Percentiles rank a stretch among this genome's conserved stretches.
These are phyloP conservation scores for Geopemphigus sp. DNA, from an alignment of 1,140 invertebrate genomes.

Conservation along the genomic window DNA sequence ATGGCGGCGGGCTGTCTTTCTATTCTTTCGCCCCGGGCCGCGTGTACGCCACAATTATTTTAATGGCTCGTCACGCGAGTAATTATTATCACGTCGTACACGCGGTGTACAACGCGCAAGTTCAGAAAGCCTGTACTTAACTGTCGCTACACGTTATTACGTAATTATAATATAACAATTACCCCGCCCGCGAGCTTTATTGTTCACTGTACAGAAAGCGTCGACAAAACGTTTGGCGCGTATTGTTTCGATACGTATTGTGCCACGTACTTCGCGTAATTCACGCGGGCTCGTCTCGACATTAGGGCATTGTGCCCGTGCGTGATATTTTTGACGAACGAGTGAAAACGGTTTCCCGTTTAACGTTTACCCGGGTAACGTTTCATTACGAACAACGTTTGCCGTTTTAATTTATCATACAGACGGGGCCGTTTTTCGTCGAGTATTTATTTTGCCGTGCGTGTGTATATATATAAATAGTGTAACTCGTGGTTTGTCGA, in stretches of 20 bases:
- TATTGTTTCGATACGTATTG: neutral
- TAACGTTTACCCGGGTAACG: neutral
- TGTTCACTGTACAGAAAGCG: neutral
- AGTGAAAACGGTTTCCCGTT: conserved; percentile 2
- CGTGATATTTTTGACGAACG: neutral
- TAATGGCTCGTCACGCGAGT: neutral
- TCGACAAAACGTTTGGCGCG: neutral
- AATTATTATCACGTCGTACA: neutral
- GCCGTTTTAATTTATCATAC: no score
- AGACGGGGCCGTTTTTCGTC: neutral
- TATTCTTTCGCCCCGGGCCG: no score
- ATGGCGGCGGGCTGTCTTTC: no score
- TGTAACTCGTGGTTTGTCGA: neutral
- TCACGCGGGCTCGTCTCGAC: neutral
- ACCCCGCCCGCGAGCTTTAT: neutral
- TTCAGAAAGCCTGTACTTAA: conserved; percentile 21
- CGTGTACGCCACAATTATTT: no score
- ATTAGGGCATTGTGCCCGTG: neutral
- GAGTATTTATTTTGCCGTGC: neutral
- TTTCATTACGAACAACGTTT: neutral
- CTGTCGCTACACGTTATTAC: neutral
- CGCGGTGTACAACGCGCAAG: neutral
- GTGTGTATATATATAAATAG: no score
- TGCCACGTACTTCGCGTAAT: neutral
- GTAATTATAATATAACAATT: conserved; percentile 13